phyloP scores from a whole-genome alignment of 2,113 vertebrate species.

The Nothoprocta pentlandii region DNA sequence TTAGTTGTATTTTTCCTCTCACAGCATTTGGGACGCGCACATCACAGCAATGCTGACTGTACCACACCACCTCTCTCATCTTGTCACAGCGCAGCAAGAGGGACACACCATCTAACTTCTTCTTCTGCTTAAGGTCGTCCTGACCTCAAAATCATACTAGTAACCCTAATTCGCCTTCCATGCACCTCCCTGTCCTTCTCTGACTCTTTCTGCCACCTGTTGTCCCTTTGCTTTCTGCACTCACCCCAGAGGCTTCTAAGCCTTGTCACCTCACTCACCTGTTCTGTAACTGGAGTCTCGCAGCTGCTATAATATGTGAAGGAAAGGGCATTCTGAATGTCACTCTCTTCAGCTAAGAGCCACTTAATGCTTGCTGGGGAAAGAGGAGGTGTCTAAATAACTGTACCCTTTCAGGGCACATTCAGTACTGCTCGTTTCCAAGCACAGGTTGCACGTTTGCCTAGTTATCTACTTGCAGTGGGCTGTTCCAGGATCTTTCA shows the following conservation, averaged over 20 bases:
- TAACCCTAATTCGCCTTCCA: not conserved
- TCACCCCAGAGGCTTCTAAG: slow-evolving; percentile 30
- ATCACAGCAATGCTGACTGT: not conserved
- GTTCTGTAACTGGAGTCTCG: slow-evolving; percentile 65
- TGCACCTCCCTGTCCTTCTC: slow-evolving; percentile 19
- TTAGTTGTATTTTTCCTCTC: not conserved
- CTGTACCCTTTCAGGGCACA: not conserved
- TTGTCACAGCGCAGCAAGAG: not conserved
- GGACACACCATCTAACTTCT: not conserved
- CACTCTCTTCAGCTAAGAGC: not conserved
- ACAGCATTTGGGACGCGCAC: not conserved
- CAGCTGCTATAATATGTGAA: slow-evolving; percentile 65
- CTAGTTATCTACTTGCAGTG: not conserved
- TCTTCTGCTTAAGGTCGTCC: not conserved
- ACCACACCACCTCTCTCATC: not conserved
- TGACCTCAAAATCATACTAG: not conserved
- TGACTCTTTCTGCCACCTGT: slow-evolving; percentile 6
- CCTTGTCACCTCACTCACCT: slow-evolving; percentile 14
- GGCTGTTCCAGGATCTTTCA: not conserved
- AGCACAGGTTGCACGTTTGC: not conserved
- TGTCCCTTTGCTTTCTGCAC: slow-evolving; percentile 21
- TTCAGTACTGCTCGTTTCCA: not conserved
- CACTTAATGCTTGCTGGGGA: not conserved
- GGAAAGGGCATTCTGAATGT: slow-evolving; percentile 33
- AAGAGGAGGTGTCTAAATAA: not conserved